These are phyloP conservation scores for Hydroisotoma schaefferi DNA, from an alignment of 2,888 invertebrate genomes.

Conservation along the genomic window DNA sequence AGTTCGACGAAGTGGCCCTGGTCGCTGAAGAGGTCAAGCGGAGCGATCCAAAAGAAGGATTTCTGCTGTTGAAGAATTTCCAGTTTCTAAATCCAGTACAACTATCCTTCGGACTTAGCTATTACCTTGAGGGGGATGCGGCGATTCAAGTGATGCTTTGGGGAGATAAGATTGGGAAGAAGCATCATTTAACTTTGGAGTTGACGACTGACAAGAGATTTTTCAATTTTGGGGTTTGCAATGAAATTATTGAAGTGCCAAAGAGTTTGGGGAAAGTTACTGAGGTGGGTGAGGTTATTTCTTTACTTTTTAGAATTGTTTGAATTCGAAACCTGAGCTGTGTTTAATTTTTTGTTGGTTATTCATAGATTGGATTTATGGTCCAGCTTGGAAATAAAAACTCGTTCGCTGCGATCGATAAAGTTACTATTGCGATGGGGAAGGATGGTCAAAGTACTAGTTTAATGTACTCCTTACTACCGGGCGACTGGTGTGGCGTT, in stretches of 20 bases:
- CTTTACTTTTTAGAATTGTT: too few relatives aligned
- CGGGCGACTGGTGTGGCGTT: background rate
- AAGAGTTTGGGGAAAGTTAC: background rate
- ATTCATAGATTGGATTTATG: background rate
- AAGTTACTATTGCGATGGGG: constrained; percentile 13
- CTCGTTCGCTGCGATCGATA: constrained; percentile 13
- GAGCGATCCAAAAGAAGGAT: background rate
- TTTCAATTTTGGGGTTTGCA: constrained; percentile 3
- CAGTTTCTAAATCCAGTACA: background rate
- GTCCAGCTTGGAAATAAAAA: background rate
- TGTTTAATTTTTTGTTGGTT: background rate
- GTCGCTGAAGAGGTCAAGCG: background rate
- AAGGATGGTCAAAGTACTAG: background rate
- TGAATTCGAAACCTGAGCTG: background rate
- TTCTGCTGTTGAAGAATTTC: background rate
- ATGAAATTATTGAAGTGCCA: background rate
- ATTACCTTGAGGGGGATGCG: background rate
- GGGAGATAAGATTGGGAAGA: background rate
- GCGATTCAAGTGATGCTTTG: background rate
- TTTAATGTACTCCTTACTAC: constrained; percentile 16
- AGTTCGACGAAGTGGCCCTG: too few relatives aligned
- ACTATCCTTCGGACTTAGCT: background rate
- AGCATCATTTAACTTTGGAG: background rate
- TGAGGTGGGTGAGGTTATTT: background rate
- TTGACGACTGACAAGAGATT: background rate